Evolutionary conservation across 2,113 vertebrate genomes (phyloP), one percentile per base, ranked within the genome.

Genomic region (Gymnarchus niloticus): DNA sequence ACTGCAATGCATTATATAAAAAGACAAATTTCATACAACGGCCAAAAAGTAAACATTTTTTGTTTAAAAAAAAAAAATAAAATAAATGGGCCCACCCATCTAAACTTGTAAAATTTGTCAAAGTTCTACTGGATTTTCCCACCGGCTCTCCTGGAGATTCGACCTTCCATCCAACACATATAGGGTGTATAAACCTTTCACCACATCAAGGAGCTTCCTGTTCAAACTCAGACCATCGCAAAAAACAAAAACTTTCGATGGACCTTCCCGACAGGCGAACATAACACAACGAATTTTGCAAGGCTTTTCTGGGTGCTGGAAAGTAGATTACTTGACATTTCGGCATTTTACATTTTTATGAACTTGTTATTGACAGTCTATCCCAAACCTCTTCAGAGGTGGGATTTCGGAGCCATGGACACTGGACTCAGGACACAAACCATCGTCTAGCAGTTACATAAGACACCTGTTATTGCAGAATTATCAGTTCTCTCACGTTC

Each of bases 381-480:
- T 41, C 19, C 7, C 65, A 37, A 3, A 48, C 23, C n/a, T n/a
- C n/a, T n/a, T n/a, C 6, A 78, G 23, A 48, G 44, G 19, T 7
- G 14, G 9, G 44, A 7, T 2, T 48, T 21, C 37, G 44, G 37
- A 78, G 44, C 7, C 37, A n/a, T n/a, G 23, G 37, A 78, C 44
- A 46, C 44, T 78, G 46, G 44, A 73, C n/a, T n/a, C 52, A 6
- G 14, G 14, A 54, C 2, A 46, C 5, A 52, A 41, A 28, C 12
- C 17, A 7, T 82, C 52, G 5, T 33, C 25, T 51, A 25, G 17
- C 80, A 82, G 2, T 21, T 51, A 73, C 49, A 52, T 52, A 44
- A 8, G 76, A 73, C 83, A 84, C 83, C 83, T 73, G 83, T 54
- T 73, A 44, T n/a, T n/a, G 59, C 46, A 76, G 25, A 73, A 84